Evolutionary conservation across 2,797 vertebrate species (phyloP).

Genomic region (Coreius guichenoti): DNA sequence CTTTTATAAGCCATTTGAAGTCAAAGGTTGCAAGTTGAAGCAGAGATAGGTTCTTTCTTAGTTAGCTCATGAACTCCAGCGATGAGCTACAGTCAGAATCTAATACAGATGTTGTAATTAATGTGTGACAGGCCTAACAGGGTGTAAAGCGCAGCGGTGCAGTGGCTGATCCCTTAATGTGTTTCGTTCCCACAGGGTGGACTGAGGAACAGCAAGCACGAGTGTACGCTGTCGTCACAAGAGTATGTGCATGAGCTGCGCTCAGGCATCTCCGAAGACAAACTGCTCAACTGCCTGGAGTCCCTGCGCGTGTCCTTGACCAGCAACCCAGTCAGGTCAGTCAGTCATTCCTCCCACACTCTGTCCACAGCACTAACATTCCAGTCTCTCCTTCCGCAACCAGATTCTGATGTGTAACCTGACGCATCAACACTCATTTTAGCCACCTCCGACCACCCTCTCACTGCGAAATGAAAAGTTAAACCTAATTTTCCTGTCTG

Average conservation of each 20-base stretch:
- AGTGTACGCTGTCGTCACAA: constrained; percentile 94
- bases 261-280: constrained; percentile 95
- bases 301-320: constrained; percentile 97
- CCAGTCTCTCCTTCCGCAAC: not conserved
- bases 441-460: not conserved
- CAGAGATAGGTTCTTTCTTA: not conserved
- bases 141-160: constrained; percentile 45
- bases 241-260: constrained; percentile 97
- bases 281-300: constrained; percentile 95
- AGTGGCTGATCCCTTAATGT: constrained; percentile 53
- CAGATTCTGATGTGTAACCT: not conserved
- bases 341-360: constrained; percentile 19
- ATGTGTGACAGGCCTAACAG: constrained; percentile 44
- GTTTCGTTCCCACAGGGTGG: constrained; percentile 84
- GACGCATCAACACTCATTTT: not conserved
- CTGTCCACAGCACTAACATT: not conserved
- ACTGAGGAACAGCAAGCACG: constrained; percentile 97
- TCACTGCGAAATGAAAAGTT: constrained; percentile 25
- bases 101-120: constrained; percentile 56
- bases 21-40: not conserved
- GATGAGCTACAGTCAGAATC: constrained; percentile 38
- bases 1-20: not conserved
- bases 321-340: constrained; percentile 98
- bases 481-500: constrained; percentile 28
- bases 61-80: constrained; percentile 16